Base-by-base conservation (phyloP, 2,797 vertebrate species). In the Enteromius treurensis region DNA sequence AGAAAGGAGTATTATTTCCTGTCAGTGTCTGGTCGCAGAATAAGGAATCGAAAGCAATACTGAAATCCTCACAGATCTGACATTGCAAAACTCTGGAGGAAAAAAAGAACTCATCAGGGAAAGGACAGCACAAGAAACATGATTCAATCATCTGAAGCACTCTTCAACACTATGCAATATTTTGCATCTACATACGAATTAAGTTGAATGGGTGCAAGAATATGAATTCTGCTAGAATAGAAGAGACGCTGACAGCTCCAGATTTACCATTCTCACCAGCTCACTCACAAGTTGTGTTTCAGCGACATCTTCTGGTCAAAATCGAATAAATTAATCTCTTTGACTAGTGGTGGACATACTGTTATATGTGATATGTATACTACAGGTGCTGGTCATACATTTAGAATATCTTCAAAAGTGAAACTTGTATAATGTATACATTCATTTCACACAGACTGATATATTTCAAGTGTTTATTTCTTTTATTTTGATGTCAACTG, bases 1-100 rank as follows among this genome's bases (percentile, higher is more conserved):
- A 76, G 13, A 7, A 62, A 55, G 10, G 1, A 47, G 64, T 65
- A 55, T 62, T 70, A 62, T 68, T 87, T 87, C 84, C 86, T 78
- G 86, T 81, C 65, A 77, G 55, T 75, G 51, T 40, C 26, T 68
- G 26, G 15, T 55, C 62, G 42, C 55, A 74, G 75, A 84, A 84
- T 15, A 45, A 79, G 84, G 87, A 86, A 88, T 76, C 23, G 79
- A 87, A 86, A 86, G 42, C 58, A 58, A 34, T 17, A n/a, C 53
- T 58, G 21, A 77, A 10, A 29, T 49, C 70, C 42, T 75, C 73
- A 23, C 51, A 37, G 32, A 37, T 34, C 32, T 37, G 32, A 15
- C 34, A 34, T n/a, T 8, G 45, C 40, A 62, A 70, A 49, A 19
- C 23, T 76, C 26, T 23, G 26, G 53, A 76, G 34, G 40, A n/a